Base-by-base conservation (phyloP, 1,140 invertebrate genomes). In the Drusus annulatus region DNA sequence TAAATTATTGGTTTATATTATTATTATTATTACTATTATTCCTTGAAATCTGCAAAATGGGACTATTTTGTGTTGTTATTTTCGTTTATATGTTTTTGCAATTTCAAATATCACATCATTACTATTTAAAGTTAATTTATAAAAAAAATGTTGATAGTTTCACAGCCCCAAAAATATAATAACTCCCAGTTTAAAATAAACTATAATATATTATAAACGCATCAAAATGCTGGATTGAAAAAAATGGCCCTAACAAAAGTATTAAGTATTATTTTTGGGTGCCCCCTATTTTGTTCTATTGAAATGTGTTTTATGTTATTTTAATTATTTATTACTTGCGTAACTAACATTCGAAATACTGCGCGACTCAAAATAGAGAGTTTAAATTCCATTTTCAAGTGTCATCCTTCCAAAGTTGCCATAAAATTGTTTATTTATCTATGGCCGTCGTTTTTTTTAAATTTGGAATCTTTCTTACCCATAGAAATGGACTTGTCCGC, bases 401-500 rank as follows among this genome's bases (percentile, higher is more conserved):
- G 45, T 71, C 68, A 54, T 71, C 31, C n/a, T 60, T 60, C 23
- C 45, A 71, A 52, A 21, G 68, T 71, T 71, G 68, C 68, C 68
- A 71, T 71, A 71, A 68, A 36, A 28, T 45, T 17, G 19, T 63
- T 21, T 52, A 71, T 25, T 51, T 52, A 19, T 23, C 16, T 71
- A 71, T 52, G 68, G 68, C 68, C 16, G 21, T 8, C 63, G 63
- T 31, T 16, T 68, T 68, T 36, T 45, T 45, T 45, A 45, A 45
- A 45, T 45, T 45, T 45, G 36, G 36, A 45, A 45, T 45, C 10
- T 13, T 13, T 45, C 36, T 45, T 45, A 65, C 2, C 25, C n/a
- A 28, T n/a, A 16, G 56, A 19, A 17, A 60, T 19, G 56, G 62
- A 25, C 62, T 65, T n/a, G 25, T 65, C 62, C 28, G 62, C 62